Conservation (phyloP, 2,113 vertebrate genomes). For the Phoxinus phoxinus region DNA sequence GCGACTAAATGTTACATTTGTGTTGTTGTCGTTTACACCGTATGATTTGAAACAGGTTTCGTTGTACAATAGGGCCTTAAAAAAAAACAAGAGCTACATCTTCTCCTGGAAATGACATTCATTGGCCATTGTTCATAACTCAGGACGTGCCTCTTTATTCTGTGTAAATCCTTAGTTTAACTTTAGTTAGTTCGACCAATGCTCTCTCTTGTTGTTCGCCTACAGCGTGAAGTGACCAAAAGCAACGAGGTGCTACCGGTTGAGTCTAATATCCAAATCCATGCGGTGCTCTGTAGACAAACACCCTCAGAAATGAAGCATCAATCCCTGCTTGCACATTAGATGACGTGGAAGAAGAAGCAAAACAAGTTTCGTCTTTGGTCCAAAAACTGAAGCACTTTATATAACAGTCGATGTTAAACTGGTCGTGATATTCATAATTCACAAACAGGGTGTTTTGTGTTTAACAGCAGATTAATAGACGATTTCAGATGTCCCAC, state of each 20-base stretch:
- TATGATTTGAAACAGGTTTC: conserved; percentile 14
- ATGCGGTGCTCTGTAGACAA: conserved; percentile 35
- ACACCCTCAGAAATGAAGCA: conserved; percentile 16
- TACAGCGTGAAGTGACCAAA: conserved; percentile 53
- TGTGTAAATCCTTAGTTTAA: background rate
- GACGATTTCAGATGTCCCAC: conserved; percentile 78
- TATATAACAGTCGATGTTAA: conserved; percentile 71
- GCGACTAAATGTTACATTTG: conserved; percentile 6
- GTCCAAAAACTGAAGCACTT: conserved; percentile 88
- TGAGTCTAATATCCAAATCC: conserved; percentile 18
- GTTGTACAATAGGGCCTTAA: background rate
- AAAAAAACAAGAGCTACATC: background rate
- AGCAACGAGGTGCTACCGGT: conserved; percentile 24
- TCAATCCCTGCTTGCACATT: conserved; percentile 25
- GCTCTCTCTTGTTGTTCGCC: background rate
- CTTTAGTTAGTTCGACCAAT: background rate
- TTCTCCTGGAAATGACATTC: background rate
- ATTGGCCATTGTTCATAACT: conserved; percentile 12
- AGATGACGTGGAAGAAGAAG: background rate
- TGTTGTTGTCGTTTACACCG: background rate
- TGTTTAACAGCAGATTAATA: conserved; percentile 55
- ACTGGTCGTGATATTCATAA: conserved; percentile 72
- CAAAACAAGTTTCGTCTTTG: conserved; percentile 58
- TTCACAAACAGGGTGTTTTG: conserved; percentile 33
- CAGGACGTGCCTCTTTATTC: conserved; percentile 34